Evolutionary conservation across 2,888 invertebrate genomes (phyloP), one percentile per base, ranked within the genome.

Genomic region (Yponomeuta malinellus): DNA sequence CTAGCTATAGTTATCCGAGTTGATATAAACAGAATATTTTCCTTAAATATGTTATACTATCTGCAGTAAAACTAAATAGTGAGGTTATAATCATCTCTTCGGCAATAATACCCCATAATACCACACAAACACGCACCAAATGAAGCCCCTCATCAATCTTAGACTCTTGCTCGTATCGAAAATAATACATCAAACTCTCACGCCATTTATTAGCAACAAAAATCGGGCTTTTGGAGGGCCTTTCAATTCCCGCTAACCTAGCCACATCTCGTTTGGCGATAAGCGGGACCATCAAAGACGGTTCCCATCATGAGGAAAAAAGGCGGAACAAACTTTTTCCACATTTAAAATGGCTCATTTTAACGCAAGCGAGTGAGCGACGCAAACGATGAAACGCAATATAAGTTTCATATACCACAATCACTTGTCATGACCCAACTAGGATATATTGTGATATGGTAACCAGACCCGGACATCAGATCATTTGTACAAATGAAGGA

Each of bases 231-330:
- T 15, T 3, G 15, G 52, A 59, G 52, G 52, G 52, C 52, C 15
- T 15, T 59, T 59, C 52, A 59, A 59, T 59, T 15, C 52, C 52
- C 52, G 52, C 52, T 59, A 59, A 59, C 52, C 52, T 59, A 59
- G 15, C 72, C 71, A 70, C 82, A 84, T 85, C 83, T 83, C 82
- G 78, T 82, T 82, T 81, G 78, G 78, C 82, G 88, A 89, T 87
- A 84, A 85, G 83, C 82, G 81, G 74, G 72, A 74, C 78, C 80
- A 81, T 83, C 81, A 81, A 78, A 78, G 74, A 76, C 74, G 71
- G 71, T 75, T 79, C 65, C 31, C 68, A 15, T 33, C 48, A 29
- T 29, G 31, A 10, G 15, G 23, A 29, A 48, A 69, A n/a, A 80
- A 33, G 33, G 52, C 12, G 52, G 15, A 15, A 59, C 52, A 15